phyloP scores from a whole-genome alignment of 2,888 invertebrate species.

The Sminthurides aquaticus region DNA sequence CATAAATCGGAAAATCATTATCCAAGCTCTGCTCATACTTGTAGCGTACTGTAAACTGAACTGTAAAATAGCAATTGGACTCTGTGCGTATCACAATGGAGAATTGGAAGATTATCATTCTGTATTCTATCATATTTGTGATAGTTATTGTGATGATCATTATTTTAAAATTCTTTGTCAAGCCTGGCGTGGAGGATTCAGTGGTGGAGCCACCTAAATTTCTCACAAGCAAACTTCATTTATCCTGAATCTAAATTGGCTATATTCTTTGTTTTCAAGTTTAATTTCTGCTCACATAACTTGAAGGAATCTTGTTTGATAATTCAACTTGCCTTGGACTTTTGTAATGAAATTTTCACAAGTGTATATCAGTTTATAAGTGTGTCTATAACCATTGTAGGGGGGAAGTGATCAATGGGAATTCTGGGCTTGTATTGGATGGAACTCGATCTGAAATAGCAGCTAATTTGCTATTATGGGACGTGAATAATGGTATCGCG shows the following conservation, averaged over 20 bases:
- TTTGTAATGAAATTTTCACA: too few species aligned
- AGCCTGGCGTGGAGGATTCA: not conserved
- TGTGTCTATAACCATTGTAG: too few species aligned
- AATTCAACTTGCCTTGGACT: too few species aligned
- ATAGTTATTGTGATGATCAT: not conserved
- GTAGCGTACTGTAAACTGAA: too few species aligned
- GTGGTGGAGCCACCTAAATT: not conserved
- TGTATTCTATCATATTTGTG: not conserved
- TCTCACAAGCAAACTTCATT: not conserved
- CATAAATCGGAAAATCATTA: too few species aligned
- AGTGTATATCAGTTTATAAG: too few species aligned
- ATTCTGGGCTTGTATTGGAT: slow-evolving; percentile 57
- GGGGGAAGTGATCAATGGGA: slow-evolving; percentile 60
- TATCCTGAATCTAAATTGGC: not conserved
- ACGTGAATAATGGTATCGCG: slow-evolving; percentile 56
- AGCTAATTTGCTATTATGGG: slow-evolving; percentile 53
- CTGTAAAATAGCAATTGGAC: too few species aligned
- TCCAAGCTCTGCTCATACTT: too few species aligned
- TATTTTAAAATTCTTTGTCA: not conserved
- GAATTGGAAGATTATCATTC: not conserved
- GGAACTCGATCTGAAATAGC: slow-evolving; percentile 52
- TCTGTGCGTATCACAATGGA: too few species aligned
- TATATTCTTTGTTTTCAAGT: too few species aligned
- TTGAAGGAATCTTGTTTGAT: too few species aligned
- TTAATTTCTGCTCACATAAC: too few species aligned